These are phyloP conservation scores for Papilio xuthus DNA, from an alignment of 1,140 invertebrate genomes.

Conservation along the genomic window DNA sequence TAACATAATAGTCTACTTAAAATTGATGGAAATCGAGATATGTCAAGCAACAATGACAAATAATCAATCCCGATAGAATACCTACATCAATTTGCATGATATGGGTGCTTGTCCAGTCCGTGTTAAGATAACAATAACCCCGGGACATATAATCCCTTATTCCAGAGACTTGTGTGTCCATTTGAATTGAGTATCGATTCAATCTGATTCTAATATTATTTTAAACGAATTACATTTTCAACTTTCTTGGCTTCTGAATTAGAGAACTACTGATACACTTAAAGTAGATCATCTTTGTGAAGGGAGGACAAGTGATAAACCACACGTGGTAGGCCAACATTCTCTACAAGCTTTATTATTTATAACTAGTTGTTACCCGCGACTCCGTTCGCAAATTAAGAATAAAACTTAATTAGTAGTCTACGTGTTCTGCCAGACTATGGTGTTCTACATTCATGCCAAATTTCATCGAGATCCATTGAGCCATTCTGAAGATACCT, in stretches of 20 bases:
- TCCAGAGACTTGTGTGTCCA: background rate
- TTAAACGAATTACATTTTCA: background rate
- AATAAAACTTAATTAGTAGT: no score
- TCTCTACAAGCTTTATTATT: background rate
- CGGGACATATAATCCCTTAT: background rate
- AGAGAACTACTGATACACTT: no score
- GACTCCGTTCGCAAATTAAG: no score
- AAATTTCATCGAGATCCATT: no score
- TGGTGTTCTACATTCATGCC: no score
- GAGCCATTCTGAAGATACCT: no score
- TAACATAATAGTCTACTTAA: background rate
- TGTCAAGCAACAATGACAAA: background rate
- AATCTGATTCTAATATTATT: background rate
- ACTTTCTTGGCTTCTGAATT: no score
- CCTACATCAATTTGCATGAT: constrained; percentile 12
- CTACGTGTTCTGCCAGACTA: no score
- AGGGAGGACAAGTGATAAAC: no score
- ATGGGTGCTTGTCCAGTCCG: constrained; percentile 18
- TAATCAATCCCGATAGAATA: background rate
- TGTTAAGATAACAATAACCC: background rate
- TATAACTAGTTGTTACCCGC: no score
- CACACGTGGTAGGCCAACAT: no score
- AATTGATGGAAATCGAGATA: background rate
- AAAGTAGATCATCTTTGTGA: no score
- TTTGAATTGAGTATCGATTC: background rate